Conservation (phyloP, 2,888 invertebrate species). For the Lacanobia wlatinum region DNA sequence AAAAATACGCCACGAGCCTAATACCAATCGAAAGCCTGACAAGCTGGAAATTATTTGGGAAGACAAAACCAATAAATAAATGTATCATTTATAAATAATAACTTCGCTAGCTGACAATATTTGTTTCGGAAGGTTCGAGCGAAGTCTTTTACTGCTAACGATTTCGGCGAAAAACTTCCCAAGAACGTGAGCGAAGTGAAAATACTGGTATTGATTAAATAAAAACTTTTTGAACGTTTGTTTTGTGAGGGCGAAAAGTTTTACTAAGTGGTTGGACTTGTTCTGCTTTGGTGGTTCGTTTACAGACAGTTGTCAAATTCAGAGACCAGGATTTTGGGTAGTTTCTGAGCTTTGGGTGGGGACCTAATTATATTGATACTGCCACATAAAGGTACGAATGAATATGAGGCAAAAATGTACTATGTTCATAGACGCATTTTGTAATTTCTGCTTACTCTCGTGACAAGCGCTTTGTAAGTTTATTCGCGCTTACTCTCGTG, state of each 20-base stretch:
- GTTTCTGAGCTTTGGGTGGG: not conserved
- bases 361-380: not conserved
- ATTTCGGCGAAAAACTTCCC: constrained; percentile 38
- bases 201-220: constrained; percentile 52
- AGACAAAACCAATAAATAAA: constrained; percentile 57
- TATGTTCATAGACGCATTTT: too few relatives aligned
- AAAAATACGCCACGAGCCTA: constrained; percentile 19
- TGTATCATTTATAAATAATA: constrained; percentile 34
- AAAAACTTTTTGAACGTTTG: constrained; percentile 38
- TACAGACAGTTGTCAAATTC: constrained; percentile 24
- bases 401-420: too few relatives aligned
- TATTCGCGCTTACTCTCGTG: too few relatives aligned
- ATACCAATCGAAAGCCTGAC: constrained; percentile 22
- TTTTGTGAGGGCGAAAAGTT: constrained; percentile 29
- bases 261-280: constrained; percentile 25
- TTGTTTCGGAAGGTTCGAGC: constrained; percentile 40
- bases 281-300: constrained; percentile 1
- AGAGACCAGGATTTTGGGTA: not conserved
- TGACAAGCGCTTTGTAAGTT: too few relatives aligned
- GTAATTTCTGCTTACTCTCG: too few relatives aligned
- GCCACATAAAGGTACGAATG: too few relatives aligned
- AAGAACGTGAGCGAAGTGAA: constrained; percentile 23
- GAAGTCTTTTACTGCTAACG: constrained; percentile 24
- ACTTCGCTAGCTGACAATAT: constrained; percentile 25
- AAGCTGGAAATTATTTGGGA: constrained; percentile 49